These are phyloP conservation scores for Gymnocheta viridis DNA, from an alignment of 2,888 invertebrate species.

Conservation along the genomic window DNA sequence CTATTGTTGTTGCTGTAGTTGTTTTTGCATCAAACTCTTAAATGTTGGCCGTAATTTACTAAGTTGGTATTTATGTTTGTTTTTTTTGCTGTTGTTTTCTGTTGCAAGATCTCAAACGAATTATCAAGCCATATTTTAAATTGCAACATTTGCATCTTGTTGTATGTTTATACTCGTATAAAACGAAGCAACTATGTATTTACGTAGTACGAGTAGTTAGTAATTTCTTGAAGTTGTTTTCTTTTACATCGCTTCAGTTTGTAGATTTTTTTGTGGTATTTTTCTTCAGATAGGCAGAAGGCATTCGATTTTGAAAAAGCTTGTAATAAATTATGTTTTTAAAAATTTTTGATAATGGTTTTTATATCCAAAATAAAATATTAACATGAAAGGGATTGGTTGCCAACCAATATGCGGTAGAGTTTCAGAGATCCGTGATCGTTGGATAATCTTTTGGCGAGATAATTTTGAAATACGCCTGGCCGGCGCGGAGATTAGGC, in stretches of 20 bases:
- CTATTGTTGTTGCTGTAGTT: constrained; percentile 19
- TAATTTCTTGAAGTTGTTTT: not conserved
- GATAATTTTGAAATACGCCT: no score
- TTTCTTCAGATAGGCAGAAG: not conserved
- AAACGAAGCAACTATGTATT: not conserved
- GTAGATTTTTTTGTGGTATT: not conserved
- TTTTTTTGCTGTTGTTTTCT: constrained; percentile 4
- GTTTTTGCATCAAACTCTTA: constrained; percentile 9
- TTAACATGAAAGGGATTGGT: not conserved
- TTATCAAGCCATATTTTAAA: constrained; percentile 61
- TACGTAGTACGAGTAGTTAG: not conserved
- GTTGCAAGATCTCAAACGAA: constrained; percentile 37
- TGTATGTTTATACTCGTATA: constrained; percentile 22
- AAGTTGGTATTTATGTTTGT: constrained; percentile 26
- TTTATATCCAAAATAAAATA: not conserved
- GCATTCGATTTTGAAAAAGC: not conserved
- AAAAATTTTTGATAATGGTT: not conserved
- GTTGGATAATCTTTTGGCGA: no score
- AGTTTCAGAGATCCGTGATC: not conserved
- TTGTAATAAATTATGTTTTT: not conserved
- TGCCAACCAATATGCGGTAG: not conserved
- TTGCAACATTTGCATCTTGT: constrained; percentile 65
- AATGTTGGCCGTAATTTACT: constrained; percentile 45
- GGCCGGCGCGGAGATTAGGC: no score
- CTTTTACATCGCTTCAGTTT: not conserved